Evolutionary conservation across 1,140 invertebrate genomes (phyloP).

Genomic region (Cherax destructor): DNA sequence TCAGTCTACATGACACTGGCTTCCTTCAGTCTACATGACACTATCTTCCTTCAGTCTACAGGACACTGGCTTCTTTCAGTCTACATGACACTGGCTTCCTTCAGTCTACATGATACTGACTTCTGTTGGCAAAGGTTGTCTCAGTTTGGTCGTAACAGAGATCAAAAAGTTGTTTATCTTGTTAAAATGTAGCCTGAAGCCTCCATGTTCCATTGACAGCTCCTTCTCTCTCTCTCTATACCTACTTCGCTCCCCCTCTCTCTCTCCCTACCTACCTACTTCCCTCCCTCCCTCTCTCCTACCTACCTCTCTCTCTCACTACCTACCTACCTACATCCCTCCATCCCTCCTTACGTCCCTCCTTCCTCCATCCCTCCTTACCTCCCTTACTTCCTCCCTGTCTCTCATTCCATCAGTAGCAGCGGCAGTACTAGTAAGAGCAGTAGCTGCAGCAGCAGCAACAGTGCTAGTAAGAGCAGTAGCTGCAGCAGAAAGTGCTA

Average conservation of each 20-base stretch:
- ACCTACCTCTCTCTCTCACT: too few relatives aligned
- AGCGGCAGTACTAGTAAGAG: too few relatives aligned
- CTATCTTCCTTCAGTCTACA: background rate
- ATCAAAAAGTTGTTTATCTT: slow-evolving; percentile 18
- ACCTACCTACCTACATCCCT: too few relatives aligned
- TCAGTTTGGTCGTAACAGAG: slow-evolving; percentile 6
- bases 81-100: background rate
- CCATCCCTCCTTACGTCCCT: too few relatives aligned
- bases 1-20: too few relatives aligned
- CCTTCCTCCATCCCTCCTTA: too few relatives aligned
- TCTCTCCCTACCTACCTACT: slow-evolving; percentile 12
- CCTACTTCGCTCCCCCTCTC: background rate
- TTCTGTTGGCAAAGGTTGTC: background rate
- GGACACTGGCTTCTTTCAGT: background rate
- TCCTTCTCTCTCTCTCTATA: background rate
- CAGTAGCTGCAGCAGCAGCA: too few relatives aligned
- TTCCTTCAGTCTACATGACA: background rate
- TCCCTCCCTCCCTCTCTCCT: background rate
- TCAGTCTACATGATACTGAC: background rate
- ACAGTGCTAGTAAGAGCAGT: too few relatives aligned
- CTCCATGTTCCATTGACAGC: background rate
- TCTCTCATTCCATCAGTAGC: too few relatives aligned
- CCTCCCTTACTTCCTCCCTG: too few relatives aligned
- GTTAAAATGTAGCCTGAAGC: slow-evolving; percentile 9
- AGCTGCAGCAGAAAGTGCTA: too few relatives aligned